Evolutionary conservation across 2,113 vertebrate species (phyloP).

Genomic region (Phalacrocorax carbo): DNA sequence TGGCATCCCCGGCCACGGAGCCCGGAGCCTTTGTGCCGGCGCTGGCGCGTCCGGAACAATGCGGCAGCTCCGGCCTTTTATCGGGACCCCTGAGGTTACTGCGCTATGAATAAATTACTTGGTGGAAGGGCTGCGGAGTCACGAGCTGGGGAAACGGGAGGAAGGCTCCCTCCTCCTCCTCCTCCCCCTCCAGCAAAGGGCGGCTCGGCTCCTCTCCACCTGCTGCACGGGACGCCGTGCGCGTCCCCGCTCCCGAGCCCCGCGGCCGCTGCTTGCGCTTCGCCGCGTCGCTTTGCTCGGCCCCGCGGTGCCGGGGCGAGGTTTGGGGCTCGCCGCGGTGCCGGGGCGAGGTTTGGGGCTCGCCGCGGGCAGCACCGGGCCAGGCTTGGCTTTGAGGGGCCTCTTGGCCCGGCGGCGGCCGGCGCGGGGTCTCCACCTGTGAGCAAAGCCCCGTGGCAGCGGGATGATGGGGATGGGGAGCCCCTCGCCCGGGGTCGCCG

Average conservation of each 20-base stretch:
- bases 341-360: too few relatives aligned
- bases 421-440: accelerated
- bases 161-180: neutral
- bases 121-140: neutral
- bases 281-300: neutral
- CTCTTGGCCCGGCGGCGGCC: neutral
- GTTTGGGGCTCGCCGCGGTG: neutral
- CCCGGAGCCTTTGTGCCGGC: neutral
- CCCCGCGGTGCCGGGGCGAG: neutral
- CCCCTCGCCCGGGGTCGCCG: neutral
- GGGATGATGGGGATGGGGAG: neutral
- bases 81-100: neutral
- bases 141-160: neutral
- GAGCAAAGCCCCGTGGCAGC: neutral
- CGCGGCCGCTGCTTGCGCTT: neutral
- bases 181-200: neutral
- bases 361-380: neutral
- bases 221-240: accelerated
- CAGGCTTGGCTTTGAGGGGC: neutral
- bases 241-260: neutral
- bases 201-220: neutral
- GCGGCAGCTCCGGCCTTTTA: neutral
- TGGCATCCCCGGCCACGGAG: neutral
- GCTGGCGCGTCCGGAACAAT: neutral
- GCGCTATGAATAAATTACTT: neutral